These are phyloP conservation scores for Lota lota DNA, from an alignment of 2,113 vertebrate genomes.

Conservation along the genomic window DNA sequence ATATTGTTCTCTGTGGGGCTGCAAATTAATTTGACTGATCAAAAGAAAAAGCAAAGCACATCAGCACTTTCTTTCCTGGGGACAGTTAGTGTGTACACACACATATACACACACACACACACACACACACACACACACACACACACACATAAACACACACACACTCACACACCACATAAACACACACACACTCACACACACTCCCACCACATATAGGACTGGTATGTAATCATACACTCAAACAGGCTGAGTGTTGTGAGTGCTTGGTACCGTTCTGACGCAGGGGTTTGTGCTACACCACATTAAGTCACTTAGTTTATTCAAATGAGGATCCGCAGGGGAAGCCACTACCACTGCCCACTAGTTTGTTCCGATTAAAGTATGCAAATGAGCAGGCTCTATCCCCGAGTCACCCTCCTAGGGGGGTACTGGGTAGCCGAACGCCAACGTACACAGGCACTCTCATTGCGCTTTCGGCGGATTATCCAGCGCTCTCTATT, in stretches of 20 bases:
- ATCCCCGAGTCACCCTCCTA: no score
- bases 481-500: no score
- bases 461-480: no score
- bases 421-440: no score
- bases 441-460: no score
- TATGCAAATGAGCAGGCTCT: constrained; percentile 38
- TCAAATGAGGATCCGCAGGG: constrained; percentile 35
- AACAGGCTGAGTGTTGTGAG: constrained; percentile 34
- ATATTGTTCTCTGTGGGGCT: constrained; percentile 58
- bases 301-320: constrained; percentile 41
- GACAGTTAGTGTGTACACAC: constrained; percentile 16
- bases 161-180: neutral
- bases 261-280: constrained; percentile 17
- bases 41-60: constrained; percentile 38
- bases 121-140: neutral
- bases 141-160: constrained; percentile 2
- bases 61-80: constrained; percentile 24
- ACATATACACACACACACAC: neutral
- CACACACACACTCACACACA: neutral
- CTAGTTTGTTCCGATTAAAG: constrained; percentile 14
- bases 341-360: neutral
- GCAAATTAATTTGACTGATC: constrained; percentile 61
- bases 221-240: constrained; percentile 28
- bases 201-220: constrained; percentile 3
- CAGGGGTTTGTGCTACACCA: constrained; percentile 28